Evolutionary conservation across 2,888 invertebrate species (phyloP), one percentile per base, ranked within the genome.

Genomic region (Folsomia candida): DNA sequence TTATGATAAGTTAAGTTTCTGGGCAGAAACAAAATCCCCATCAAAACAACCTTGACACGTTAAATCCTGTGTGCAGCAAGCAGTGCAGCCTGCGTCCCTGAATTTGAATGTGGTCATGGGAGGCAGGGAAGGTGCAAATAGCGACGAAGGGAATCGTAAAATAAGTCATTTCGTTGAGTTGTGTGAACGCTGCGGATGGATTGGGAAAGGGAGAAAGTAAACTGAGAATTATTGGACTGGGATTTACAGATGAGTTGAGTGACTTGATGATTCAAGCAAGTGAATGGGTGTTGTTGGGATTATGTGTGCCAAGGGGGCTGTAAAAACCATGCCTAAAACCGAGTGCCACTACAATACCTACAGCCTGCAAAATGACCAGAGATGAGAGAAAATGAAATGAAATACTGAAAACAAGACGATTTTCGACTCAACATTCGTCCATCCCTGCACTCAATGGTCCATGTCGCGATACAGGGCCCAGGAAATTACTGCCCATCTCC

Each of bases 251-350:
- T 59, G 59, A 69, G 65, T 69, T 63, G 65, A 65, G 65, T 65
- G 63, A 68, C 62, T 62, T n/a, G n/a, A n/a, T n/a, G n/a, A n/a
- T n/a, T 27, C 22, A 64, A 68, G 68, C 51, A 68, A 73, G 70
- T 73, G 70, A 73, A 73, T 73, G 68, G 73, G 68, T 73, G 70
- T 73, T 64, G 61, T 37, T 67, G 37, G 27, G 60, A 65, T 70
- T 73, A 73, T 68, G 67, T 37, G 47, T 63, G 58, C 58, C 70
- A 11, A 37, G 73, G 73, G 73, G 70, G 57, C 61, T 61, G 58
- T 73, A 70, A 73, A 73, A 14, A 37, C 37, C 14, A 37, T 62
- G 59, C 26, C 6, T 59, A 54, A 54, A n/a, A n/a, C n/a, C n/a
- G 37, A 37, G 37, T 37, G 37, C 14, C 14, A 14, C 6, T 9